These are phyloP conservation scores for Leptura quadrifasciata DNA, from an alignment of 2,888 invertebrate genomes.

Conservation along the genomic window DNA sequence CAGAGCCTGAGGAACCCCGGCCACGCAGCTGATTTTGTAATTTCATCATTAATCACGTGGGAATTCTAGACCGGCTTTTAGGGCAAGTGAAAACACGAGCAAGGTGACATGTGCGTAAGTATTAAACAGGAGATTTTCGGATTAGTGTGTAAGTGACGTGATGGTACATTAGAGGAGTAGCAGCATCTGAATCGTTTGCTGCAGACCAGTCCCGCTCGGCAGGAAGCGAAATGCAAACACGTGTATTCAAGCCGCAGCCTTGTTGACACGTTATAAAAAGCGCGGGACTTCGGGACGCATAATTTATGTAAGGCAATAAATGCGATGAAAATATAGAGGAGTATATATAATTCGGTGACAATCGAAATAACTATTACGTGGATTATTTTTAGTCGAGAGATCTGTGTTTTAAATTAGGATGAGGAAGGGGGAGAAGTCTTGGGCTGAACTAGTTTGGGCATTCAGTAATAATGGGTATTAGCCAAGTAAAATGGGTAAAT, in stretches of 20 bases:
- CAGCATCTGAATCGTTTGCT: not conserved
- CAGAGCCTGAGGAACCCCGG: not conserved
- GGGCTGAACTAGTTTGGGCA: too few species aligned
- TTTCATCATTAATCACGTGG: constrained; percentile 4
- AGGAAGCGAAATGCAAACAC: not conserved
- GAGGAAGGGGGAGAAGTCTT: too few species aligned
- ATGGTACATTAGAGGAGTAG: not conserved
- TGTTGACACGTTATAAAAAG: not conserved
- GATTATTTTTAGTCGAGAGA: not conserved
- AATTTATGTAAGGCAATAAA: not conserved
- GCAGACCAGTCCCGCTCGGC: not conserved
- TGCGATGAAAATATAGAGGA: not conserved
- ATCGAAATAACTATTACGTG: not conserved
- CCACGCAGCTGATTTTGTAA: not conserved
- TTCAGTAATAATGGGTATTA: too few species aligned
- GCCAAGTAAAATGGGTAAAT: too few species aligned
- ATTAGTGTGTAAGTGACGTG: not conserved
- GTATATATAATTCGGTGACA: constrained; percentile 2
- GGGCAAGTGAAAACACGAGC: constrained; percentile 8
- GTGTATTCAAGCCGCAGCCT: not conserved
- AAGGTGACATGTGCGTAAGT: constrained; percentile 1
- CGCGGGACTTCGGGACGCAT: not conserved
- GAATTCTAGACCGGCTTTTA: constrained; percentile 10
- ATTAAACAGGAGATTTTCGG: not conserved
- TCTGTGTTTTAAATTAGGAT: too few species aligned